phyloP scores from a whole-genome alignment of 1,140 invertebrate species.

The Pseudomyrmex sp. region DNA sequence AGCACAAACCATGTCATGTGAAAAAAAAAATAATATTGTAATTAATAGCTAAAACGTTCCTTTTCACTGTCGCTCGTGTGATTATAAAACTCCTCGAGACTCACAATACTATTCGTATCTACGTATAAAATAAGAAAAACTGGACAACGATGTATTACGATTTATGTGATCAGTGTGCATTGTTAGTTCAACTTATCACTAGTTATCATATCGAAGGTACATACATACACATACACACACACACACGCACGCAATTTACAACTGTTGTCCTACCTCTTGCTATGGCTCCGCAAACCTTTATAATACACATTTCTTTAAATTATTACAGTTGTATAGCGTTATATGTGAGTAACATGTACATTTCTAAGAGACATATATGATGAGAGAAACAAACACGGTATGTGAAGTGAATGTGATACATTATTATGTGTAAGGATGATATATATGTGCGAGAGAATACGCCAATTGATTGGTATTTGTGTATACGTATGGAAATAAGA shows the following conservation, averaged over 20 bases:
- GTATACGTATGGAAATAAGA: not conserved
- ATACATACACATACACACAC: no score
- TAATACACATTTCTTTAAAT: constrained; percentile 70
- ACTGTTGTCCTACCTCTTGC: constrained; percentile 69
- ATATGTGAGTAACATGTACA: constrained; percentile 62
- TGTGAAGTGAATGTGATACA: constrained; percentile 62
- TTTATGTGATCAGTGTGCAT: constrained; percentile 48
- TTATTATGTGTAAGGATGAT: constrained; percentile 10
- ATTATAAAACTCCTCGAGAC: constrained; percentile 1
- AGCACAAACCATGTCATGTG: not conserved
- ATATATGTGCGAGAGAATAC: constrained; percentile 30
- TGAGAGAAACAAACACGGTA: constrained; percentile 50
- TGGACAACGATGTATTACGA: constrained; percentile 51
- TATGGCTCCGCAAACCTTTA: constrained; percentile 67
- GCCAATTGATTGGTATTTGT: no score
- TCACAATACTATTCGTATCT: constrained; percentile 34
- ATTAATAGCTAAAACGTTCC: constrained; percentile 17
- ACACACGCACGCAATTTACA: constrained; percentile 27
- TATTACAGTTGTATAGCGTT: constrained; percentile 71
- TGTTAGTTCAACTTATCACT: constrained; percentile 56
- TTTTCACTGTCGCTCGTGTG: constrained; percentile 21
- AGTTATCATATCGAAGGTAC: constrained; percentile 64
- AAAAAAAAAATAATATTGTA: not conserved
- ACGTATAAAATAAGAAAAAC: constrained; percentile 50
- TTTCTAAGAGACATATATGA: constrained; percentile 48